Base-by-base conservation (phyloP, 2,888 invertebrate genomes). In the Nemotelus nigrinus region DNA sequence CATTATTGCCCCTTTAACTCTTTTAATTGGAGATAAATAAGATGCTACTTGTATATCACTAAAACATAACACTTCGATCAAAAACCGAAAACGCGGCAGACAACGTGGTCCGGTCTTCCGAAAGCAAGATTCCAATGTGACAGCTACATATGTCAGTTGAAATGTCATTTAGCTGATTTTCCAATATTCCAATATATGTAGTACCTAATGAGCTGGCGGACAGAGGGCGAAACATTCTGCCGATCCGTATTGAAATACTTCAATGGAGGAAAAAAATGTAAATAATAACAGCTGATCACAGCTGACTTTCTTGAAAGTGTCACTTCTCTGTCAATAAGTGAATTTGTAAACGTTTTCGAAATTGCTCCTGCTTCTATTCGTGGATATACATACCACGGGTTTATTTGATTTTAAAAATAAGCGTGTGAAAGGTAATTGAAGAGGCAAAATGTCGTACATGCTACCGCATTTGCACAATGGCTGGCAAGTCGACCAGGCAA, bases 401-500 rank as follows among this genome's bases (percentile, higher is more conserved):
- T 25, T 25, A 25, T 25, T 25, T 25, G 25, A 25, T 25, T 25
- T 25, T 5, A 63, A 63, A 80, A 80, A 72, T 70, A 83, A 25
- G 25, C 25, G 25, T 25, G 25, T 25, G 1, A 25, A 25, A 25
- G 25, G 25, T 25, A 25, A 25, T 25, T 25, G 25, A 80, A 78
- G 41, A 10, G 2, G 3, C 84, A 91, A 85, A 80, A 99, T 99
- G 99, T 99, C 99, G 88, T 99, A 99, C 89, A 99, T 99, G 99
- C 88, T 99, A 83, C 97, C 97, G 82, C 99, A 99, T 94, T 92
- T 99, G 83, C 97, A 97, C 89, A 99, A 99, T 88, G 99, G 99
- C 57, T 99, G 99, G 98, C 99, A 99, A 89, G 99, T 99, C 3
- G 99, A 99, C 86, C 99, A 99, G 88, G 98, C 99, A 76, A 99